Conservation (phyloP, 2,888 invertebrate genomes). For the Adineta ricciae region DNA sequence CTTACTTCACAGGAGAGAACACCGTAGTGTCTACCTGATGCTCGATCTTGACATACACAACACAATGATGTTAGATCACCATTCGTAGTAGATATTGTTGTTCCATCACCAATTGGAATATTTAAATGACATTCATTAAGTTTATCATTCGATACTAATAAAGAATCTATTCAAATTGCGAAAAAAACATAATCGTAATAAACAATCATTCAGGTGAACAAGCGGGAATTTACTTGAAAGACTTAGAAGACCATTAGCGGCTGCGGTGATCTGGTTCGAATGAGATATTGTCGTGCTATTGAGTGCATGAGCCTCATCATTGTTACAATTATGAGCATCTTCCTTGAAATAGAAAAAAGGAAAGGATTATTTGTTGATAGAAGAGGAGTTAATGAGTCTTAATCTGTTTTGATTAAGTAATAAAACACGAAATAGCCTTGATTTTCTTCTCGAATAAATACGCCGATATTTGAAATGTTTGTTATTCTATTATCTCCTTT, state of each 20-base stretch:
- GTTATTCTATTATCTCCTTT: too few relatives aligned
- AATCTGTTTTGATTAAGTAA: too few relatives aligned
- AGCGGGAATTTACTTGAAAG: background rate
- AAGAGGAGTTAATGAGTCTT: too few relatives aligned
- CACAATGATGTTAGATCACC: background rate
- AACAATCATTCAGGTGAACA: too few relatives aligned
- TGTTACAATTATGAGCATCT: background rate
- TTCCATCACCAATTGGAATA: background rate
- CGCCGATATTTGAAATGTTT: too few relatives aligned
- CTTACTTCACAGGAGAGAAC: background rate
- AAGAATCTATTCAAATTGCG: background rate
- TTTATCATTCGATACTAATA: background rate
- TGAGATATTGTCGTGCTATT: background rate
- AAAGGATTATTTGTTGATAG: background rate
- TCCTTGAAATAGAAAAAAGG: background rate
- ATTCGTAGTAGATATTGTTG: background rate
- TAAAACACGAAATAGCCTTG: too few relatives aligned
- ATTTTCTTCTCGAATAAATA: too few relatives aligned
- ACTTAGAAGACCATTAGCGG: background rate
- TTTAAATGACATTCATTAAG: background rate
- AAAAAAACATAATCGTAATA: too few relatives aligned
- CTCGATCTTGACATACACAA: conserved; percentile 3
- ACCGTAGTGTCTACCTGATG: background rate
- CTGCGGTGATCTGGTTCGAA: background rate
- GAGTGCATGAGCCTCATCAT: background rate